Percentiles rank a stretch among this genome's conserved stretches.
Evolutionary conservation across 2,888 invertebrate species (phyloP).

Genomic region (Drosophila flavopinicola): DNA sequence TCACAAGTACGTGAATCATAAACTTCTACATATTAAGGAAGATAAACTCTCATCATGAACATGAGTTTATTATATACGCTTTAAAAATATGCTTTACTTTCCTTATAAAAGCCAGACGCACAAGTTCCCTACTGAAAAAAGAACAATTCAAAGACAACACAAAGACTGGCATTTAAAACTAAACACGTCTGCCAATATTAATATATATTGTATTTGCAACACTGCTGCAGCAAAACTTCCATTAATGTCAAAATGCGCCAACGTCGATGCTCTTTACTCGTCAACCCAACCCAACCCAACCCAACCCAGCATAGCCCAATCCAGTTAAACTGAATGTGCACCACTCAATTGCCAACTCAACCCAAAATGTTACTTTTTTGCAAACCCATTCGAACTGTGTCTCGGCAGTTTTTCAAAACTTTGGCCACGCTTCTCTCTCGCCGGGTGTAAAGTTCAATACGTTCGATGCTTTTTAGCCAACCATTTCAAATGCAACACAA

Average conservation of each 20-base stretch:
- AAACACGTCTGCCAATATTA: constrained; percentile 60
- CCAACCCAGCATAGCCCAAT: neutral
- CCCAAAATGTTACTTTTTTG: constrained; percentile 5
- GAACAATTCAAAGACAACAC: neutral
- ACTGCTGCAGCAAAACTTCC: constrained; percentile 24
- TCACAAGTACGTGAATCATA: neutral
- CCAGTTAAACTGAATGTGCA: neutral
- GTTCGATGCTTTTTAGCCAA: constrained; percentile 44
- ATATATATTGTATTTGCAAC: constrained; percentile 48
- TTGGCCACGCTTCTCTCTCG: constrained; percentile 11
- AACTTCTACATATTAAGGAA: too few species aligned
- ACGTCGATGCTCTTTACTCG: constrained; percentile 17
- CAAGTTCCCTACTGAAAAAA: neutral
- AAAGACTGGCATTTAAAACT: constrained; percentile 42
- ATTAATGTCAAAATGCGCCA: constrained; percentile 60
- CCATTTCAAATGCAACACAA: constrained; percentile 69
- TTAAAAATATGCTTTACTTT: constrained; percentile 5
- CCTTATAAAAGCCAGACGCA: constrained; percentile 6
- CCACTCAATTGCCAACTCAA: constrained; percentile 2
- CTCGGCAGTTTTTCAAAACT: constrained; percentile 51
- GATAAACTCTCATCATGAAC: constrained; percentile 12
- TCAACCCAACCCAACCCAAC: neutral
- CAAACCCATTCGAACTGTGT: constrained; percentile 29
- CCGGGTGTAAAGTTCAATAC: constrained; percentile 49
- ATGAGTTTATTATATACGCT: neutral